Percentiles rank a stretch among this genome's conserved stretches.
phyloP scores from a whole-genome alignment of 2,888 invertebrate genomes.

The Galerucella calmariensis region DNA sequence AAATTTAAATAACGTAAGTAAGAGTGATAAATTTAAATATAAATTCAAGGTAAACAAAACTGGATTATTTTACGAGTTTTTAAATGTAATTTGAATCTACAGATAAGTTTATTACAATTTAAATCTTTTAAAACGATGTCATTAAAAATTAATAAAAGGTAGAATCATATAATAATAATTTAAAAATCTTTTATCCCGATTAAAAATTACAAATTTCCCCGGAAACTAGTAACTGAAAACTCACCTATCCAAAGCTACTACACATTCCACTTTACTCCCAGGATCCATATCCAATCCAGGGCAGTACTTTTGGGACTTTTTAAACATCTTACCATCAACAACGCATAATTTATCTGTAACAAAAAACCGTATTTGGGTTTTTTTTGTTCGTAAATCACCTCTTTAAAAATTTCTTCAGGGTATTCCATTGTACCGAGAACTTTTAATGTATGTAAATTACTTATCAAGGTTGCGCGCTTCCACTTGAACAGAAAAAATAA shows the following conservation, averaged over 20 bases:
- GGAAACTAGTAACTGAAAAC: slow-evolving; percentile 25
- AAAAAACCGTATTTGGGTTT: background rate
- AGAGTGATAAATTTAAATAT: too few relatives aligned
- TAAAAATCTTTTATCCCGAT: too few relatives aligned
- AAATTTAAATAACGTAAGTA: too few relatives aligned
- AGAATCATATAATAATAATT: too few relatives aligned
- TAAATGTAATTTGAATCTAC: too few relatives aligned
- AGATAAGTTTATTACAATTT: too few relatives aligned
- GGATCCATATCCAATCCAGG: slow-evolving; percentile 69
- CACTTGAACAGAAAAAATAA: background rate
- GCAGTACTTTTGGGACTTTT: slow-evolving; percentile 72
- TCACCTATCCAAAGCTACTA: slow-evolving; percentile 78
- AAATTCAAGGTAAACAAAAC: too few relatives aligned
- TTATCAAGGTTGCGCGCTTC: background rate
- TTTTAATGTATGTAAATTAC: background rate
- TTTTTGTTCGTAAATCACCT: background rate
- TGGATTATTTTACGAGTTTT: too few relatives aligned
- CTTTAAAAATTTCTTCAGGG: background rate
- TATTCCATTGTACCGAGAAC: background rate
- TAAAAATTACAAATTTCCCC: too few relatives aligned
- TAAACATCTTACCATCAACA: slow-evolving; percentile 73
- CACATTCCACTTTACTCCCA: slow-evolving; percentile 75
- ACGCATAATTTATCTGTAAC: slow-evolving; percentile 76
- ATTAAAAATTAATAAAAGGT: too few relatives aligned
- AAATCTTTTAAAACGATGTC: too few relatives aligned